Base-by-base conservation (phyloP, 2,797 vertebrate genomes). In the Thaleichthys pacificus region DNA sequence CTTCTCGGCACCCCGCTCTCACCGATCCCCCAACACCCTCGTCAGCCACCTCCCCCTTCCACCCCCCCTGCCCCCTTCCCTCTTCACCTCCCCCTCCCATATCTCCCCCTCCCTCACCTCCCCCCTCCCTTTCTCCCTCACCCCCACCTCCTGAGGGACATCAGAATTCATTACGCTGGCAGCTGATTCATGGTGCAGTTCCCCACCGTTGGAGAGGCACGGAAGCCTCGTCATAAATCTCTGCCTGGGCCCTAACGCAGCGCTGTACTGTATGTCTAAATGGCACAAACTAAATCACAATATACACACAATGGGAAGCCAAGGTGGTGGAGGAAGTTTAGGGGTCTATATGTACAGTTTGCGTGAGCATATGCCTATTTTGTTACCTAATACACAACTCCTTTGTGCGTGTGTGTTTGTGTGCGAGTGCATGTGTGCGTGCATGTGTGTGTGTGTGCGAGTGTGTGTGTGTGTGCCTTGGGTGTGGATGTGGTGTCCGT, bases 91-190 rank as follows among this genome's bases (percentile, higher is more conserved):
- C 21, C 32, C 51, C n/a, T 35, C 42, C 49, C 26, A n/a, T 15
- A n/a, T 42, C 26, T 14, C 24, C 22, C 26, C 2, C 12, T 14
- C 32, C 7, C 3, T 21, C n/a, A 3, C 3, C 0, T 6, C 19
- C 11, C 35, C 22, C 17, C 58, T 35, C 11, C 81, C 80, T 76
- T 24, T 21, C 56, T 28, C 68, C 49, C 63, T 71, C 70, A 73
- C 49, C 76, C 47, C 21, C 57, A 71, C 81, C 72, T 74, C 80
- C 77, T 78, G 75, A 78, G 79, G 87, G 80, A 88, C 83, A 83
- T 89, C 82, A 82, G 84, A 86, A 91, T 89, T 90, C 89, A 92
- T 92, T 88, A 87, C 78, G 77, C 77, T 26, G 77, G 77, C 54
- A 30, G 80, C 79, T 91, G 91, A 91, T 91, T 91, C 88, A 92